Conservation (phyloP, 2,797 vertebrate genomes). For the Toxotes lorentzi region DNA sequence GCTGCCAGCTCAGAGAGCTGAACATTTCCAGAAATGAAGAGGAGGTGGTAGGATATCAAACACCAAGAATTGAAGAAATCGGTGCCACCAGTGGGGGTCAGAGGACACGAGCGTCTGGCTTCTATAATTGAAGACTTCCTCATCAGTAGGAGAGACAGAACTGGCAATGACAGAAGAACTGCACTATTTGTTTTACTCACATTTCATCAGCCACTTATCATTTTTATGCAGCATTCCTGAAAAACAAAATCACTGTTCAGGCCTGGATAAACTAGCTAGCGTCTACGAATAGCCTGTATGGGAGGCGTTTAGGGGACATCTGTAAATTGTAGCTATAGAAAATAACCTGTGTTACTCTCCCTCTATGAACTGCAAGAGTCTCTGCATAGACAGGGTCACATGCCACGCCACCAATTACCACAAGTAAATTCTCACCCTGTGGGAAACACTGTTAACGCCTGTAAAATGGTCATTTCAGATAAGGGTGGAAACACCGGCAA, state of each 20-base stretch:
- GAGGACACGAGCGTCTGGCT: not conserved
- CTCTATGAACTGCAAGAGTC: too few species aligned
- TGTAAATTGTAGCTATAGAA: too few species aligned
- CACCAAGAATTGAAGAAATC: conserved; percentile 6
- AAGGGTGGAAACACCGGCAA: too few species aligned
- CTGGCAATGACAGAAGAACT: not conserved
- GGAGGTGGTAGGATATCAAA: conserved; percentile 35
- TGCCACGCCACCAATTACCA: too few species aligned
- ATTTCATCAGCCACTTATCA: not conserved
- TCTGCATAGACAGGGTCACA: too few species aligned
- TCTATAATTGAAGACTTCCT: conserved; percentile 37
- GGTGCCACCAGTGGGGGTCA: not conserved
- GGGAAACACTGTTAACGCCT: too few species aligned
- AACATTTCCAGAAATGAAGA: conserved; percentile 20
- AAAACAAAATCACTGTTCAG: not conserved
- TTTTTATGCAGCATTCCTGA: not conserved
- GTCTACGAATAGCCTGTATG: too few species aligned
- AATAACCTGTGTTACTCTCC: too few species aligned
- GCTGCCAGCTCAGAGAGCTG: not conserved
- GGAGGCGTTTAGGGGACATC: too few species aligned
- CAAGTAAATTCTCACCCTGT: too few species aligned
- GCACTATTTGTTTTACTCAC: not conserved
- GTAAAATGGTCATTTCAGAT: too few species aligned
- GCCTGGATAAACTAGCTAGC: not conserved
- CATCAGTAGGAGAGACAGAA: conserved; percentile 4